A percentile compares a stretch with the other conserved stretches of the same genome.
phyloP scores from a whole-genome alignment of 1,140 invertebrate genomes.

The Formica exsecta region DNA sequence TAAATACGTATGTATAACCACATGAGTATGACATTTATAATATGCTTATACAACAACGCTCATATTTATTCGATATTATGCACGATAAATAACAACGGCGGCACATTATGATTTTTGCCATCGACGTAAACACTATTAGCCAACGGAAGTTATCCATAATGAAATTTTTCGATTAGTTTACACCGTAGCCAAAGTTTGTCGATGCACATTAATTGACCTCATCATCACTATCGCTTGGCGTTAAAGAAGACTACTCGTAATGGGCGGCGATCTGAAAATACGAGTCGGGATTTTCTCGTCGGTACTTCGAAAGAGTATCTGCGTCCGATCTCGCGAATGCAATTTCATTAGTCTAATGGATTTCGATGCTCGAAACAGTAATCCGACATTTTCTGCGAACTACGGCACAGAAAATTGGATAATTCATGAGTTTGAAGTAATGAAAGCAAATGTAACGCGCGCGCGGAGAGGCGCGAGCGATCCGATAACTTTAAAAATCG shows the following conservation, averaged over 20 bases:
- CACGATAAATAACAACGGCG: conserved; percentile 6
- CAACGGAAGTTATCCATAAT: not conserved
- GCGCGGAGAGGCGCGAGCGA: conserved; percentile 10
- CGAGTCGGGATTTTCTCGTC: conserved; percentile 31
- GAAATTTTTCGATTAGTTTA: conserved; percentile 42
- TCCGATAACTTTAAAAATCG: conserved; percentile 42
- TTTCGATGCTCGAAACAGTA: conserved; percentile 57
- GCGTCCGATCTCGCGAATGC: not conserved
- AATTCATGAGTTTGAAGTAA: conserved; percentile 51
- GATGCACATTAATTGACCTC: conserved; percentile 42
- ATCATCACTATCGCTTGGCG: not conserved
- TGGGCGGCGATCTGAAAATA: conserved; percentile 19
- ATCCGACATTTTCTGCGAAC: conserved; percentile 42
- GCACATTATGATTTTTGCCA: not conserved
- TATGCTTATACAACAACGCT: not conserved
- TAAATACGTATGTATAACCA: not conserved
- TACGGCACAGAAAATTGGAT: conserved; percentile 34
- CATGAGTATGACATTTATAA: not conserved
- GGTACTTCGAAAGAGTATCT: not conserved
- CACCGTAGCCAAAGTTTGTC: not conserved
- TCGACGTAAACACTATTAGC: not conserved
- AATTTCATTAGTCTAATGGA: conserved; percentile 73
- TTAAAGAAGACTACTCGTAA: conserved; percentile 7
- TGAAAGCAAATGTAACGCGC: conserved; percentile 53
- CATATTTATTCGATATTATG: not conserved